Conservation (phyloP, 2,113 vertebrate species). For the Platysternon megacephalum region DNA sequence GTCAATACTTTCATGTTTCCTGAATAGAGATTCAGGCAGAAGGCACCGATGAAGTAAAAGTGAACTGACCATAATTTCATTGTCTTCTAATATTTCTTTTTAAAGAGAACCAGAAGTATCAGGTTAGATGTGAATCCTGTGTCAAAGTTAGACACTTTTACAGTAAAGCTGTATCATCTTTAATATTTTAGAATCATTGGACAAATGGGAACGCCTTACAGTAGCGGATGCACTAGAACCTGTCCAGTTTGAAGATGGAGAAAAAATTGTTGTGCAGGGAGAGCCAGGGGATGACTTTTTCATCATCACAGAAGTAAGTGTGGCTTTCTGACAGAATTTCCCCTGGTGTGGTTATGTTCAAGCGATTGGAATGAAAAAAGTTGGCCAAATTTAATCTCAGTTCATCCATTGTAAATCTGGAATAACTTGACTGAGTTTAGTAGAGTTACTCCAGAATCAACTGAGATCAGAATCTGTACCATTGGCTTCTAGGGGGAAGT, state of each 20-base stretch:
- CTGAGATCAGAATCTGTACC: background rate
- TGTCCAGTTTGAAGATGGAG: conserved; percentile 96
- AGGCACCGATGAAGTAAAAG: conserved; percentile 53
- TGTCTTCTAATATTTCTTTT: conserved; percentile 39
- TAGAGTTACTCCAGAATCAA: background rate
- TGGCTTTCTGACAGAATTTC: background rate
- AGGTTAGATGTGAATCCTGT: conserved; percentile 30
- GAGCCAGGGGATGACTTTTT: conserved; percentile 96
- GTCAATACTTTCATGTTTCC: conserved; percentile 56
- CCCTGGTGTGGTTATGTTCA: conserved; percentile 39
- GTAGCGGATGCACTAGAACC: conserved; percentile 96
- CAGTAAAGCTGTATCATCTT: conserved; percentile 42
- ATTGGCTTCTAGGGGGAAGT: background rate
- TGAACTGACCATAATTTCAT: background rate
- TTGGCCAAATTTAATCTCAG: conserved; percentile 28
- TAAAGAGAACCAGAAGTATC: conserved; percentile 39
- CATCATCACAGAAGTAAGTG: conserved; percentile 95
- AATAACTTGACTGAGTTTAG: background rate
- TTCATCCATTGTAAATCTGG: background rate
- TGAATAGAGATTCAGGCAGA: conserved; percentile 48
- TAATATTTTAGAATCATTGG: conserved; percentile 88
- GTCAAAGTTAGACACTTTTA: conserved; percentile 42
- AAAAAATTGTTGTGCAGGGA: conserved; percentile 97
- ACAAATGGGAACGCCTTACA: conserved; percentile 97
- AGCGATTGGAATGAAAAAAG: background rate